Evolutionary conservation across 37 sponge, comb jelly and placozoan genomes (phyloP).

Genomic region (Spongilla lacustris): DNA sequence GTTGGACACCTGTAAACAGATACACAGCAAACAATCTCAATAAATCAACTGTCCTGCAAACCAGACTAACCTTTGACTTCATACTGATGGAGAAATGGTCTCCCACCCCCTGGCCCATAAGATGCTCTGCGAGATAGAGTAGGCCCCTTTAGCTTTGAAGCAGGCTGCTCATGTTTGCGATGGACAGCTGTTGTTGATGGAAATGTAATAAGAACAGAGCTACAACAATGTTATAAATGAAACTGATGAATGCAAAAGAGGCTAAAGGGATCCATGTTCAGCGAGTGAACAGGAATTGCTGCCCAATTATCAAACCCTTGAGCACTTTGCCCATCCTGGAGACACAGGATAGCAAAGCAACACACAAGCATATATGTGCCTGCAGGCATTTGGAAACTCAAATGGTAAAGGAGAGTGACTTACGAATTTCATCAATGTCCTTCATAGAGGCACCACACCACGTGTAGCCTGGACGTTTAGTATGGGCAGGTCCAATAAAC

Average conservation of each 20-base stretch:
- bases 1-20: not conserved
- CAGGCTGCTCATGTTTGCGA: constrained; percentile 49
- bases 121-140: constrained; percentile 41
- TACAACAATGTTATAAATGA: too few relatives aligned
- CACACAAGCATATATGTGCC: too few relatives aligned
- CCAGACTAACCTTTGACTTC: constrained; percentile 40
- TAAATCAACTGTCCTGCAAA: not conserved
- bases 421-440: constrained; percentile 54
- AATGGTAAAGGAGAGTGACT: constrained; percentile 27
- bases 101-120: not conserved
- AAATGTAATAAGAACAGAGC: not conserved
- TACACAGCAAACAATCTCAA: not conserved
- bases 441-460: constrained; percentile 80
- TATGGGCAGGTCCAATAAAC: constrained; percentile 69
- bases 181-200: constrained; percentile 50
- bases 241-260: too few relatives aligned
- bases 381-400: not conserved
- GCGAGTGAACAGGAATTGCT: too few relatives aligned
- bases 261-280: too few relatives aligned
- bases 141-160: constrained; percentile 27
- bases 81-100: constrained; percentile 71
- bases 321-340: too few relatives aligned
- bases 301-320: too few relatives aligned
- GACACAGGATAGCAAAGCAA: too few relatives aligned
- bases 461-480: constrained; percentile 81